Evolutionary conservation across 2,888 invertebrate species (phyloP).

Genomic region (Megalurothrips usitatus): DNA sequence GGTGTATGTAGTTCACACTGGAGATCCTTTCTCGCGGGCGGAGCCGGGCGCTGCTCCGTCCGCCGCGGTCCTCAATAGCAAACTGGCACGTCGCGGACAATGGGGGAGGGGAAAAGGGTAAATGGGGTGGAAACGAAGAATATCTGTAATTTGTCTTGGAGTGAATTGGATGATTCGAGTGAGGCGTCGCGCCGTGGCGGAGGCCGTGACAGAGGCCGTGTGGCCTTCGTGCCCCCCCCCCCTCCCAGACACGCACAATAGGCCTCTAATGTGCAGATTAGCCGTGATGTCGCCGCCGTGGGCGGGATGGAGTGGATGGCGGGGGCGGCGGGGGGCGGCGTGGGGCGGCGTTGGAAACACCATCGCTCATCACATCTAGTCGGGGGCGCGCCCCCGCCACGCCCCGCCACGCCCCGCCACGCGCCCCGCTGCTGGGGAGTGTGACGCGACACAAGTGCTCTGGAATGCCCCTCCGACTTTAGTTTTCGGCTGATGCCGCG

Average conservation of each 20-base stretch:
- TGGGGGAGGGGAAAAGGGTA: neutral
- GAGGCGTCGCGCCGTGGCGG: neutral
- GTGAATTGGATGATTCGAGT: conserved; percentile 19
- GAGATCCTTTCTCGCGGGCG: neutral
- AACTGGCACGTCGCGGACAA: no score
- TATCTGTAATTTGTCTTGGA: conserved; percentile 25
- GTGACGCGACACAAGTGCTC: no score
- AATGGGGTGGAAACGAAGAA: conserved; percentile 24
- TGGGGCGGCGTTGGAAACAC: neutral
- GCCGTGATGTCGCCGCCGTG: conserved; percentile 3
- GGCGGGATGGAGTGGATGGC: neutral
- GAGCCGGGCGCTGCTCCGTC: neutral
- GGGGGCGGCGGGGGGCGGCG: neutral
- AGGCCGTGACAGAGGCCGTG: neutral
- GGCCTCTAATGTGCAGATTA: conserved; percentile 22
- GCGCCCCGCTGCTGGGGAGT: no score
- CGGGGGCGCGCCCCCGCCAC: neutral
- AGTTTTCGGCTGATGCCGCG: no score
- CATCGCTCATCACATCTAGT: no score
- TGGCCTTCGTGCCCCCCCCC: neutral
- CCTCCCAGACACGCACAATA: neutral
- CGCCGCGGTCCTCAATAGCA: no score
- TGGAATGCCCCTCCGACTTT: no score
- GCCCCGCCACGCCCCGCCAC: no score
- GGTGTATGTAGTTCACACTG: neutral